Conservation (phyloP, 2,888 invertebrate genomes). For the Cyrtodaria siliqua region DNA sequence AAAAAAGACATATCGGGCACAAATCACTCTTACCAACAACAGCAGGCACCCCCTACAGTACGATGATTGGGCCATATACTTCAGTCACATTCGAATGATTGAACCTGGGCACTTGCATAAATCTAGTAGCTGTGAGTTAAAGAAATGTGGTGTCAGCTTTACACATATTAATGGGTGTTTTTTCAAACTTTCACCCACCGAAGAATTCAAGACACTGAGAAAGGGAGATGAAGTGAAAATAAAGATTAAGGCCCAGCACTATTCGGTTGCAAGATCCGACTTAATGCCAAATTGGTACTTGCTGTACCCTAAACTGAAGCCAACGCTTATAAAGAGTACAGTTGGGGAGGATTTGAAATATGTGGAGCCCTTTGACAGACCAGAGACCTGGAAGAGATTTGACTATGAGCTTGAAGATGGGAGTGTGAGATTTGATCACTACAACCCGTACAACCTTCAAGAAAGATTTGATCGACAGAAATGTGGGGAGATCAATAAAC, state of each 20-base stretch:
- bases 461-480: constrained; percentile 70
- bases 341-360: constrained; percentile 74
- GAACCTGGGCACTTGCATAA: constrained; percentile 74
- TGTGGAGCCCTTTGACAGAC: constrained; percentile 76
- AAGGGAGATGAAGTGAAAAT: constrained; percentile 70
- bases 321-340: constrained; percentile 75
- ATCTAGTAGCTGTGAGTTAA: constrained; percentile 59
- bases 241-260: constrained; percentile 75
- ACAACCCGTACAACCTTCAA: constrained; percentile 75
- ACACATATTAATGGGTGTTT: constrained; percentile 79
- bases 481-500: constrained; percentile 27
- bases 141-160: constrained; percentile 69
- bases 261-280: constrained; percentile 78
- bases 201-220: constrained; percentile 70
- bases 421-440: constrained; percentile 64
- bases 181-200: constrained; percentile 74
- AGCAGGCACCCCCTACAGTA: constrained; percentile 51
- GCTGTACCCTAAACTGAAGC: constrained; percentile 65
- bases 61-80: constrained; percentile 79
- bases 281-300: constrained; percentile 81
- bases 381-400: constrained; percentile 79
- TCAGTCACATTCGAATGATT: constrained; percentile 80
- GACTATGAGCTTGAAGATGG: constrained; percentile 71
- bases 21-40: constrained; percentile 71
- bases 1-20: constrained; percentile 70